These are phyloP conservation scores for Aspidiotus destructor DNA, from an alignment of 2,888 invertebrate species.

Conservation along the genomic window DNA sequence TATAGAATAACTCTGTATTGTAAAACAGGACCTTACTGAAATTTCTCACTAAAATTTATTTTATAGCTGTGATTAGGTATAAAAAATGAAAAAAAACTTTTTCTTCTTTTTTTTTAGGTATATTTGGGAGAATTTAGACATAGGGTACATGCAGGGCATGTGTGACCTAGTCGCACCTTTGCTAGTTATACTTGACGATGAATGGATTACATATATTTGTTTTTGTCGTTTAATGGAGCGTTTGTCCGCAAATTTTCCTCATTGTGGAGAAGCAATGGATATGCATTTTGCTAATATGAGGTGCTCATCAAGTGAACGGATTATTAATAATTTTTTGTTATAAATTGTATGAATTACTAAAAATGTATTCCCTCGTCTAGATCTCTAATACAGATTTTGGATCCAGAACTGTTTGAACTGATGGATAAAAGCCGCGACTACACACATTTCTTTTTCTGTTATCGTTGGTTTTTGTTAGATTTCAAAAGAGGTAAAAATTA, in stretches of 20 bases:
- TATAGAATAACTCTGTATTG: too few species aligned
- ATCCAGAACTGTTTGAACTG: slow-evolving; percentile 84
- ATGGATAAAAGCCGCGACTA: slow-evolving; percentile 94
- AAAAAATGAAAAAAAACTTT: too few species aligned
- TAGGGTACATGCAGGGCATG: slow-evolving; percentile 97
- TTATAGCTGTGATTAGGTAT: too few species aligned
- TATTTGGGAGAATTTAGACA: slow-evolving; percentile 89
- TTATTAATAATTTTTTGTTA: too few species aligned
- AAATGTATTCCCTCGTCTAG: slow-evolving; percentile 41
- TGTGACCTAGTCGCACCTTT: slow-evolving; percentile 90
- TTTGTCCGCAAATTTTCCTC: slow-evolving; percentile 84
- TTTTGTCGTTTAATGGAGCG: slow-evolving; percentile 84
- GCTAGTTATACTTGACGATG: slow-evolving; percentile 84
- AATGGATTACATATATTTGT: slow-evolving; percentile 80
- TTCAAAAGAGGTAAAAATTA: slow-evolving; percentile 65
- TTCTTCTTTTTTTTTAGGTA: slow-evolving; percentile 59
- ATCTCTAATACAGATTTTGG: slow-evolving; percentile 75
- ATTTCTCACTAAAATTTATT: too few species aligned
- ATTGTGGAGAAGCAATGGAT: slow-evolving; percentile 89
- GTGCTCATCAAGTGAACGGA: too few species aligned
- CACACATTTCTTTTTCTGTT: slow-evolving; percentile 95
- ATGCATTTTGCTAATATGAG: slow-evolving; percentile 93
- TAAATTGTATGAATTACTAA: neutral
- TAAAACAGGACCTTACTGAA: too few species aligned
- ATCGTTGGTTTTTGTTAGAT: slow-evolving; percentile 92